These are phyloP conservation scores for Eonycteris spelaea DNA, from an alignment of 2,113 vertebrate species.

Conservation along the genomic window DNA sequence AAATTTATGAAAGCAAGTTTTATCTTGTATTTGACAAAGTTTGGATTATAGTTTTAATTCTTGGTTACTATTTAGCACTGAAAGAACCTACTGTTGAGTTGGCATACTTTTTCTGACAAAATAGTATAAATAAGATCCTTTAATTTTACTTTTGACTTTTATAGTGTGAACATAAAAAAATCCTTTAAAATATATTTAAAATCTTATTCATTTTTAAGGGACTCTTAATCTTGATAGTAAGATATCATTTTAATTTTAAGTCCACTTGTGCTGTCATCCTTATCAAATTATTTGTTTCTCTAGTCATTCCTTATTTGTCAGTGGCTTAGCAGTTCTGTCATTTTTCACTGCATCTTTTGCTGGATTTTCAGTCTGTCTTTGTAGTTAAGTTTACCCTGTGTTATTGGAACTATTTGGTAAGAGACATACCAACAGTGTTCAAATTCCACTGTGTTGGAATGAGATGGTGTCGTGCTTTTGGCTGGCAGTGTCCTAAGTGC, in stretches of 20 bases:
- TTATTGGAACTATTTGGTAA: neutral
- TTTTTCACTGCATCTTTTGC: neutral
- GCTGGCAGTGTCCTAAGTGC: neutral
- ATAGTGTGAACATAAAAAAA: neutral
- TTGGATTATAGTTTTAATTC: conserved; percentile 1
- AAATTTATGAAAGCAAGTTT: conserved; percentile 14
- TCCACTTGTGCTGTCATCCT: neutral
- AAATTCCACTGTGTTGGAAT: neutral
- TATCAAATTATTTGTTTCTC: neutral
- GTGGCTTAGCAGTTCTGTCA: neutral
- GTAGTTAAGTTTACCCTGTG: neutral
- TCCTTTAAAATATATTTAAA: neutral
- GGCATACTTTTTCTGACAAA: neutral
- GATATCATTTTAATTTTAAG: neutral
- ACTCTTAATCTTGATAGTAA: neutral
- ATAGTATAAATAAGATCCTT: neutral
- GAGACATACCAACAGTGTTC: neutral
- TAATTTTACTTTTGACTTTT: conserved; percentile 6
- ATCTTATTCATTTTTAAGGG: neutral
- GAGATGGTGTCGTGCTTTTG: conserved; percentile 38
- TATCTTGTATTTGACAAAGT: conserved; percentile 6
- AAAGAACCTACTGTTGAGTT: neutral
- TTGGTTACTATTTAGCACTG: neutral
- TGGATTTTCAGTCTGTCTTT: neutral
- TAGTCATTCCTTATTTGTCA: neutral